phyloP scores from a whole-genome alignment of 2,888 invertebrate species.

The Andrena fulva region DNA sequence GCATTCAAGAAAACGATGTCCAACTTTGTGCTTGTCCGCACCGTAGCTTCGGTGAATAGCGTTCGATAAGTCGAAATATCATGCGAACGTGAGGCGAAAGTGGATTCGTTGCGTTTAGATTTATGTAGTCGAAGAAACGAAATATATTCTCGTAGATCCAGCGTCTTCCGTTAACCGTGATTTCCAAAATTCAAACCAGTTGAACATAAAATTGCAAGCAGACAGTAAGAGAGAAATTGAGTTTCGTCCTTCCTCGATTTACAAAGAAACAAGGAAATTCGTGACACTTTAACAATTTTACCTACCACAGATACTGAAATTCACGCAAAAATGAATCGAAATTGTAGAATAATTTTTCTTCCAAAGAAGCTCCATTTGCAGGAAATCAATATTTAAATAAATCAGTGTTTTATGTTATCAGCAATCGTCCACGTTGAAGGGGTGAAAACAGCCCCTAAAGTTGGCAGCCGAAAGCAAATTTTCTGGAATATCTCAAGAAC shows the following conservation, averaged over 20 bases:
- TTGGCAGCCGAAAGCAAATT: no score
- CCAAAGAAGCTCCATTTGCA: neutral
- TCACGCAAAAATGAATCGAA: neutral
- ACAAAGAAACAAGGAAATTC: neutral
- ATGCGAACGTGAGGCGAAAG: constrained; percentile 48
- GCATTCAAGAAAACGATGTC: constrained; percentile 2
- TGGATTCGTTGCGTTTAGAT: constrained; percentile 26
- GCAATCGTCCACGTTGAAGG: no score
- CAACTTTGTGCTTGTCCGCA: constrained; percentile 4
- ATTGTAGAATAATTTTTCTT: constrained; percentile 1
- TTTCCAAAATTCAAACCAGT: neutral
- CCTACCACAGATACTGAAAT: neutral
- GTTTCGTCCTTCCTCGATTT: neutral
- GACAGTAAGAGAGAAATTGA: neutral
- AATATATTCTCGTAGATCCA: constrained; percentile 15
- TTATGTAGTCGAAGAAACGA: constrained; percentile 26
- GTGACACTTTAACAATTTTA: neutral
- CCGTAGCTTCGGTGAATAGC: neutral
- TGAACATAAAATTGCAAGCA: constrained; percentile 22
- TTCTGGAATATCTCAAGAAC: no score
- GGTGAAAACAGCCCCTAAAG: no score
- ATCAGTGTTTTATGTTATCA: no score
- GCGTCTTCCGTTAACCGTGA: neutral
- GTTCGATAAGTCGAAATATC: constrained; percentile 33
- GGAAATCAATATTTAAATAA: neutral